Conservation (phyloP, 2,797 vertebrate species). For the Morelia viridis region DNA sequence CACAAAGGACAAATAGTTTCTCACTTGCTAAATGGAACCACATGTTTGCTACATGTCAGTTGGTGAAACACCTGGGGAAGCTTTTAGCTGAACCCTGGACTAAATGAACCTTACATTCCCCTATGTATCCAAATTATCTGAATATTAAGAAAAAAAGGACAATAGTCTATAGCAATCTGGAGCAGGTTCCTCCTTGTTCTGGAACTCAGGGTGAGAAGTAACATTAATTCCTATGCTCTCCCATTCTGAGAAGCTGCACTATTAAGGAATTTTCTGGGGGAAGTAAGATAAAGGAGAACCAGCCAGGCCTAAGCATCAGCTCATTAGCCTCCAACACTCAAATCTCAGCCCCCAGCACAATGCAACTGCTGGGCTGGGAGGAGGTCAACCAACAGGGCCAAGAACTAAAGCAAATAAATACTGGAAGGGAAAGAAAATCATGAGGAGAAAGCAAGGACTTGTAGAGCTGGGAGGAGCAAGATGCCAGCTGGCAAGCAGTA, state of each 20-base stretch:
- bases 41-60: neutral
- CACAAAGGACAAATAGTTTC: neutral
- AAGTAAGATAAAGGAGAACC: constrained; percentile 16
- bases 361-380: neutral
- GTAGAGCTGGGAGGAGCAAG: constrained; percentile 30
- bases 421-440: neutral
- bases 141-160: neutral
- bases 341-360: neutral
- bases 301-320: neutral
- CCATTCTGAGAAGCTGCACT: neutral
- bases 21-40: no score
- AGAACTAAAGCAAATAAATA: constrained; percentile 39
- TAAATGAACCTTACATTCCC: neutral
- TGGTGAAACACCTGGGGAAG: no score
- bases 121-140: neutral
- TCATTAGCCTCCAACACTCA: neutral
- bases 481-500: constrained; percentile 53
- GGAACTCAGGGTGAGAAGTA: neutral
- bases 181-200: neutral
- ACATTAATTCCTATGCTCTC: neutral
- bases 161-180: neutral
- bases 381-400: neutral
- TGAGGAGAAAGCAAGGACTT: constrained; percentile 45
- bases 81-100: neutral
- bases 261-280: constrained; percentile 11